Conservation (phyloP, 2,888 invertebrate genomes). For the Cabera pusaria region DNA sequence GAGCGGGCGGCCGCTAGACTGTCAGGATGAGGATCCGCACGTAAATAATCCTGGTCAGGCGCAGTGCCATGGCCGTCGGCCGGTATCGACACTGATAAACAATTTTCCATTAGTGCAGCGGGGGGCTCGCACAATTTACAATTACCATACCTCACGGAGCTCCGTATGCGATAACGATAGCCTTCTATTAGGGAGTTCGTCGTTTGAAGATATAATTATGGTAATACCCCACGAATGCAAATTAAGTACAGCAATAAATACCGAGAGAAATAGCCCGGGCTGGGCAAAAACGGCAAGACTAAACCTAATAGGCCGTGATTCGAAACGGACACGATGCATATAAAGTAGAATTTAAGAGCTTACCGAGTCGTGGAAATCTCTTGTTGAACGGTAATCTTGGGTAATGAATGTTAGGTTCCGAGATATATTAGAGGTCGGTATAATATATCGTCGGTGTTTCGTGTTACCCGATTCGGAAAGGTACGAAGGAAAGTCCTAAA, state of each 20-base stretch:
- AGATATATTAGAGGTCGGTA: conserved; percentile 29
- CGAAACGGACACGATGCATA: conserved; percentile 46
- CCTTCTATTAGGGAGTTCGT: conserved; percentile 66
- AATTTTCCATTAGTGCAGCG: conserved; percentile 69
- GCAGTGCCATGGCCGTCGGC: conserved; percentile 43
- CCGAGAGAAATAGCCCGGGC: conserved; percentile 53
- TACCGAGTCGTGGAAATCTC: conserved; percentile 39
- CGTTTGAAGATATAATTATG: conserved; percentile 71
- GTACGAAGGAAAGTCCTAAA: conserved; percentile 57
- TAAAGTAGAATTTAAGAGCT: conserved; percentile 45
- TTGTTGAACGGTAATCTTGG: conserved; percentile 30
- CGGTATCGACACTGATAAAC: conserved; percentile 67
- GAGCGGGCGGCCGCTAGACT: conserved; percentile 54
- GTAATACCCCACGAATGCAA: conserved; percentile 68
- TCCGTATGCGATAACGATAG: conserved; percentile 49
- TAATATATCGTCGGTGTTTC: conserved; percentile 27
- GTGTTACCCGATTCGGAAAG: conserved; percentile 47
- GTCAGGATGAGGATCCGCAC: conserved; percentile 61
- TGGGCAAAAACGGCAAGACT: conserved; percentile 52
- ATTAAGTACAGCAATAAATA: conserved; percentile 70
- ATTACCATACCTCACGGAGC: conserved; percentile 63
- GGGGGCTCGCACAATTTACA: conserved; percentile 47
- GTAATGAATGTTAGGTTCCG: conserved; percentile 28
- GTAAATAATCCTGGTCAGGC: conserved; percentile 76
- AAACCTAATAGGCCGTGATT: conserved; percentile 49